Percentiles rank a stretch among this genome's conserved stretches.
Evolutionary conservation across 2,113 vertebrate species (phyloP).

Genomic region (Telmatochromis sp.): DNA sequence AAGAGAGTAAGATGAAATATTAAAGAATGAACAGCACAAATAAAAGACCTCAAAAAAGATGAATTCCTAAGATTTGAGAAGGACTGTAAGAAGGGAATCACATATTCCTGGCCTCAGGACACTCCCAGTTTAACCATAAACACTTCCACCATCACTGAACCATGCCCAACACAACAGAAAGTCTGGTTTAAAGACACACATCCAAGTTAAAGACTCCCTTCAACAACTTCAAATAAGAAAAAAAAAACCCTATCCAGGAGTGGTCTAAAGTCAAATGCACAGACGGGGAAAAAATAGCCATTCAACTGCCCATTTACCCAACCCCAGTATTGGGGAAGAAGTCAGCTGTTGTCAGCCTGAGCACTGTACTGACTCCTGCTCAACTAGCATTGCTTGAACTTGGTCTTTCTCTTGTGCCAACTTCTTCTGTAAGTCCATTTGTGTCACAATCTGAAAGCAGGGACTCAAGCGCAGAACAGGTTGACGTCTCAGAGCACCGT

Average conservation of each 20-base stretch:
- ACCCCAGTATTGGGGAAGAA: not conserved
- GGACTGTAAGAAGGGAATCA: not conserved
- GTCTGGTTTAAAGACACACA: not conserved
- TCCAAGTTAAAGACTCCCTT: not conserved
- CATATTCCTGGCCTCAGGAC: not conserved
- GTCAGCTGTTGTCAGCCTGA: not conserved
- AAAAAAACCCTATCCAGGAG: not conserved
- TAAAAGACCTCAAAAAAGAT: not conserved
- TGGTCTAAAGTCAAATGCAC: not conserved
- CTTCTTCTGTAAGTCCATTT: not conserved
- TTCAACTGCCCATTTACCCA: not conserved
- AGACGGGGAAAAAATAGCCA: rapidly evolving
- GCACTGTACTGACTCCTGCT: not conserved
- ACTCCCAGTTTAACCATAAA: not conserved
- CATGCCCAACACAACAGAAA: not conserved
- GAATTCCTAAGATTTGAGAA: not conserved
- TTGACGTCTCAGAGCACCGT: too few relatives aligned
- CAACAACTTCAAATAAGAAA: not conserved
- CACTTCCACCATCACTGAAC: not conserved
- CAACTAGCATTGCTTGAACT: not conserved
- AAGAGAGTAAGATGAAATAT: not conserved
- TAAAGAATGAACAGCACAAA: not conserved
- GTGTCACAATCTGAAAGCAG: too few relatives aligned
- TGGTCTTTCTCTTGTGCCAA: not conserved
- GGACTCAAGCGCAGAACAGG: too few relatives aligned